These are phyloP conservation scores for Phrixothrix hirtus DNA, from an alignment of 2,888 invertebrate species.

Conservation along the genomic window DNA sequence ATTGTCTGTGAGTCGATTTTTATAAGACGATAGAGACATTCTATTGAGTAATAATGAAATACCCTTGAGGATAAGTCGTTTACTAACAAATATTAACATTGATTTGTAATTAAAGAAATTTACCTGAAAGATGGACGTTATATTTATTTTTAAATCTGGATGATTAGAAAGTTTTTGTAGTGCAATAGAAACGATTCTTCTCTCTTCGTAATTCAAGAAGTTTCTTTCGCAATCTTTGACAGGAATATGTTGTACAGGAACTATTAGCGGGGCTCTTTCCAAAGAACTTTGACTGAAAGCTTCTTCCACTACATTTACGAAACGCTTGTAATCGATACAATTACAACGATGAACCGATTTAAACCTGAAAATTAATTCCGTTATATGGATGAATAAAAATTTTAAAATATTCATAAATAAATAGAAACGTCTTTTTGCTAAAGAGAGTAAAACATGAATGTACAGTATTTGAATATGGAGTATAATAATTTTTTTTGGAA, in stretches of 20 bases:
- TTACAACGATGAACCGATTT: slow-evolving; percentile 64
- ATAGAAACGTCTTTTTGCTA: no score
- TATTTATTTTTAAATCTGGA: slow-evolving; percentile 69
- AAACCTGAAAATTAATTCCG: slow-evolving; percentile 60
- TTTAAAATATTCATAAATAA: no score
- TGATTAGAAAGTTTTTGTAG: slow-evolving; percentile 69
- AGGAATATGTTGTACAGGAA: slow-evolving; percentile 72
- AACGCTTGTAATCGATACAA: slow-evolving; percentile 69
- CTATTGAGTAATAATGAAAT: no score
- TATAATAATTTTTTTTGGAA: no score
- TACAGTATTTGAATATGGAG: no score
- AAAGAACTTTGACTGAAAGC: slow-evolving; percentile 68
- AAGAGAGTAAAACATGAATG: no score
- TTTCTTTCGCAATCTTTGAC: slow-evolving; percentile 64
- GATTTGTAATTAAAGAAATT: no score
- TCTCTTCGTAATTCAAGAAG: slow-evolving; percentile 76
- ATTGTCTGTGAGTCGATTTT: no score
- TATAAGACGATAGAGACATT: no score
- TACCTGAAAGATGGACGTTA: slow-evolving; percentile 70
- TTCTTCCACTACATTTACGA: slow-evolving; percentile 70
- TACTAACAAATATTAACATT: no score
- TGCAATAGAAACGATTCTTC: slow-evolving; percentile 65
- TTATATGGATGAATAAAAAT: no score
- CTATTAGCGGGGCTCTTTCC: slow-evolving; percentile 68
- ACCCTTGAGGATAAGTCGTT: no score